phyloP scores from a whole-genome alignment of 1,140 invertebrate genomes.

The Meteorus sp. region DNA sequence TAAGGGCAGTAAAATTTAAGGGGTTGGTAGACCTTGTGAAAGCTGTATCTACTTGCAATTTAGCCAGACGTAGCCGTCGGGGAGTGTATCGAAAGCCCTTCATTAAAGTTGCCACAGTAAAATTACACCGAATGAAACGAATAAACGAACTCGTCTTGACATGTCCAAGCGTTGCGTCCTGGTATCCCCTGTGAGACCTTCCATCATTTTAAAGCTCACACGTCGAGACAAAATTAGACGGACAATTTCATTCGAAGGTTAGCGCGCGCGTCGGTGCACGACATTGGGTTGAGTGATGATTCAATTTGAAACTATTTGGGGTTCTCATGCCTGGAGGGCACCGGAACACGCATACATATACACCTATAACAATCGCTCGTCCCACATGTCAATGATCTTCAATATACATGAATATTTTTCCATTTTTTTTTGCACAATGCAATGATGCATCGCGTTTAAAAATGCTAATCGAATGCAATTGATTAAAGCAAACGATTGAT shows the following conservation, averaged over 20 bases:
- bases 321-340: not conserved
- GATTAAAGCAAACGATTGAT: not conserved
- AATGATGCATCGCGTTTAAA: too few relatives aligned
- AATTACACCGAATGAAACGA: too few relatives aligned
- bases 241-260: conserved; percentile 47
- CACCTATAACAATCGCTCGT: too few relatives aligned
- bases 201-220: conserved; percentile 51
- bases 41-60: too few relatives aligned
- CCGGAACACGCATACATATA: too few relatives aligned
- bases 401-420: too few relatives aligned
- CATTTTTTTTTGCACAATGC: too few relatives aligned
- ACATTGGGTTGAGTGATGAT: conserved; percentile 33
- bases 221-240: conserved; percentile 48
- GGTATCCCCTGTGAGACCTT: conserved; percentile 45
- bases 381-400: too few relatives aligned
- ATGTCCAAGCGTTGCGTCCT: not conserved
- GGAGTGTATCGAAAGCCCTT: conserved; percentile 21
- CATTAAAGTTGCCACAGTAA: conserved; percentile 25
- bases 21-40: conserved; percentile 21
- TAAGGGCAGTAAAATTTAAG: conserved; percentile 17
- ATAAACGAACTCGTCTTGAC: too few relatives aligned
- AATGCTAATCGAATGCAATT: not conserved
- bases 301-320: conserved; percentile 38
- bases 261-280: conserved; percentile 20
- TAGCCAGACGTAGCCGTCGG: conserved; percentile 16